phyloP scores from a whole-genome alignment of 2,797 vertebrate genomes.

The Lagocephalus sceleratus region DNA sequence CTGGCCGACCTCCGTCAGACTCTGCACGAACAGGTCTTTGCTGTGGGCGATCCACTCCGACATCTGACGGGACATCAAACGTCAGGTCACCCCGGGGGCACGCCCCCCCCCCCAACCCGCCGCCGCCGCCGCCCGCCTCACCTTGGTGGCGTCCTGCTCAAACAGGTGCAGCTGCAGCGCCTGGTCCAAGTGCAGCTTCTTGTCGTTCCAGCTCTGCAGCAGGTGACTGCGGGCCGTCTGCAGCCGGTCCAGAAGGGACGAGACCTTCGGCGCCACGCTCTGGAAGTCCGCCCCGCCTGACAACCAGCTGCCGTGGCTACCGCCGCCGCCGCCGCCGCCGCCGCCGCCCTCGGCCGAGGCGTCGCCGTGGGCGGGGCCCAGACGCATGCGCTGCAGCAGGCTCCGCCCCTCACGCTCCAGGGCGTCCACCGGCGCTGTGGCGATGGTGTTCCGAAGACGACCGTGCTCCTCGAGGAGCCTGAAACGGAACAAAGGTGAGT shows the following conservation, averaged over 20 bases:
- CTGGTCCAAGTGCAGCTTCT: slow-evolving; percentile 94
- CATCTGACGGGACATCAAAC: slow-evolving; percentile 76
- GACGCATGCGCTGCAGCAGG: slow-evolving; percentile 91
- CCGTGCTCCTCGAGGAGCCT: slow-evolving; percentile 92
- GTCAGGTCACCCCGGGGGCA: too few relatives aligned
- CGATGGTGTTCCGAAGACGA: slow-evolving; percentile 89
- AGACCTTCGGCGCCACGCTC: slow-evolving; percentile 92
- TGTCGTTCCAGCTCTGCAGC: slow-evolving; percentile 93
- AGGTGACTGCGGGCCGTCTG: slow-evolving; percentile 89
- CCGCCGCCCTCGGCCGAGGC: slow-evolving; percentile 56
- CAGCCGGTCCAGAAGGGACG: slow-evolving; percentile 90
- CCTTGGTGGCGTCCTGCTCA: slow-evolving; percentile 96
- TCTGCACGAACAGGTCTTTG: slow-evolving; percentile 93
- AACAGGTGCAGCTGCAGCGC: slow-evolving; percentile 95
- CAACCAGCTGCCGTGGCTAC: slow-evolving; percentile 87
- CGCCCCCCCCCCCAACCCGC: too few relatives aligned
- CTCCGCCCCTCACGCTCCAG: slow-evolving; percentile 92
- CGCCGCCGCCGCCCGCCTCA: slow-evolving; percentile 54
- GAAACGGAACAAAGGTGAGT: neutral
- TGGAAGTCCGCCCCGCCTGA: slow-evolving; percentile 96
- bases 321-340: slow-evolving; percentile 65
- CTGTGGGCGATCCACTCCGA: slow-evolving; percentile 99
- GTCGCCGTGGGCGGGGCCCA: slow-evolving; percentile 65
- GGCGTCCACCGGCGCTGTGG: slow-evolving; percentile 92
- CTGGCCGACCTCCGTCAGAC: slow-evolving; percentile 90